A percentile compares a stretch with the other conserved stretches of the same genome.
phyloP scores from a whole-genome alignment of 2,113 vertebrate genomes.

The Entelurus aequoreus region DNA sequence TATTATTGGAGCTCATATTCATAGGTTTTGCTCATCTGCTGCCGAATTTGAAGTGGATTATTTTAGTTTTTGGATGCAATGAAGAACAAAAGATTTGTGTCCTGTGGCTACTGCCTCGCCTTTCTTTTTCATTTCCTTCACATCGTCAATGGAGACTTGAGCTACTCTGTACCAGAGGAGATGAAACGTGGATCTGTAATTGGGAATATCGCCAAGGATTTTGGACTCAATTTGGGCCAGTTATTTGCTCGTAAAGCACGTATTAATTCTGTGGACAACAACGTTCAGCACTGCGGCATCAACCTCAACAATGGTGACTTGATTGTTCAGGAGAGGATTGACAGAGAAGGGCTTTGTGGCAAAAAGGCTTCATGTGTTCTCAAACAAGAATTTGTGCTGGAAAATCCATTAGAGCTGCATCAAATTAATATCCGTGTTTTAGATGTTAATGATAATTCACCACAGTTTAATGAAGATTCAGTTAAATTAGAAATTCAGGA shows the following conservation, averaged over 20 bases:
- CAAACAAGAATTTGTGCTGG: conserved; percentile 66
- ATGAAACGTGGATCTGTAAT: conserved; percentile 71
- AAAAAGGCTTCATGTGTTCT: conserved; percentile 58
- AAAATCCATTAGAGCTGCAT: conserved; percentile 60
- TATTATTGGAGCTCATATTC: neutral
- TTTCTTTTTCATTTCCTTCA: conserved; percentile 30
- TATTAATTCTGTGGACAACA: conserved; percentile 42
- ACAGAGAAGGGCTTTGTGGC: conserved; percentile 74
- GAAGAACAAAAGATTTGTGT: neutral
- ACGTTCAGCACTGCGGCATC: conserved; percentile 48
- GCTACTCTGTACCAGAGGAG: conserved; percentile 73
- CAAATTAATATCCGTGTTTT: conserved; percentile 61
- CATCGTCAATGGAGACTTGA: conserved; percentile 49
- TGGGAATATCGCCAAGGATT: conserved; percentile 73
- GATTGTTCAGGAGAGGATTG: conserved; percentile 67
- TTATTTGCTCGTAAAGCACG: conserved; percentile 66
- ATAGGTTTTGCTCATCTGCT: neutral
- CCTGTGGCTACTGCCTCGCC: conserved; percentile 8
- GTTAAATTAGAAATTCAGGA: conserved; percentile 64
- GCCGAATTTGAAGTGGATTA: no score
- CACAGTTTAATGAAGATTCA: conserved; percentile 52
- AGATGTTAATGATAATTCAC: conserved; percentile 78
- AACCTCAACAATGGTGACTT: conserved; percentile 67
- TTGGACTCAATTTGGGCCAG: conserved; percentile 57
- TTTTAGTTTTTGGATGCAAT: neutral